Evolutionary conservation across 1,140 invertebrate genomes (phyloP).

Genomic region (Mycetomoellerius zeteki): DNA sequence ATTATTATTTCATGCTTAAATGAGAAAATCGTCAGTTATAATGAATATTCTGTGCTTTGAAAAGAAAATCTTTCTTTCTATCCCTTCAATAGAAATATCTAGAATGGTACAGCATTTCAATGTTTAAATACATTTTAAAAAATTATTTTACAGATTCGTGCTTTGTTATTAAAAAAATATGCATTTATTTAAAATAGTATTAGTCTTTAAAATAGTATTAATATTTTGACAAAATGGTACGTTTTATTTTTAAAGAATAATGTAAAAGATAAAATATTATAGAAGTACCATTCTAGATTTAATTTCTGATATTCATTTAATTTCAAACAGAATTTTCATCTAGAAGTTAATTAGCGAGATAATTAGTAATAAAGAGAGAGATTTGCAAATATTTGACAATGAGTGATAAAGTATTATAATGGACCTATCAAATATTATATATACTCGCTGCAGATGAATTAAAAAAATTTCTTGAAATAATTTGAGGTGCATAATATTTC

Average conservation of each 20-base stretch:
- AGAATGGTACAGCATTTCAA: neutral
- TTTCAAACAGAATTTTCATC: neutral
- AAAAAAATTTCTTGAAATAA: constrained; percentile 1
- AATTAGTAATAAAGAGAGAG: neutral
- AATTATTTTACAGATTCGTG: neutral
- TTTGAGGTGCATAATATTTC: neutral
- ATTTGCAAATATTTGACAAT: neutral
- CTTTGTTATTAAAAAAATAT: neutral
- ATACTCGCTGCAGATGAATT: neutral
- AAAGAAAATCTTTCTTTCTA: neutral
- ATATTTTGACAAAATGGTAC: neutral
- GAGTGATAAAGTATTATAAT: neutral
- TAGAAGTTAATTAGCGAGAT: constrained; percentile 9
- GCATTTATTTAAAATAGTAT: neutral
- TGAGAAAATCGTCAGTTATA: constrained; percentile 46
- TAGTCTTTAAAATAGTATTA: neutral
- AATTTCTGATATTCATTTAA: constrained; percentile 15
- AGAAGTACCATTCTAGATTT: neutral
- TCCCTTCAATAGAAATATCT: neutral
- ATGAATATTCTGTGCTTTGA: neutral
- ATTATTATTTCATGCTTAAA: constrained; percentile 44
- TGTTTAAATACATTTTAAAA: neutral
- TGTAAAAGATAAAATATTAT: constrained; percentile 22
- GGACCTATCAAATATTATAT: too few species aligned
- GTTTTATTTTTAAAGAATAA: neutral